Evolutionary conservation across 2,888 invertebrate species (phyloP).

Genomic region (Phyllotreta striolata): DNA sequence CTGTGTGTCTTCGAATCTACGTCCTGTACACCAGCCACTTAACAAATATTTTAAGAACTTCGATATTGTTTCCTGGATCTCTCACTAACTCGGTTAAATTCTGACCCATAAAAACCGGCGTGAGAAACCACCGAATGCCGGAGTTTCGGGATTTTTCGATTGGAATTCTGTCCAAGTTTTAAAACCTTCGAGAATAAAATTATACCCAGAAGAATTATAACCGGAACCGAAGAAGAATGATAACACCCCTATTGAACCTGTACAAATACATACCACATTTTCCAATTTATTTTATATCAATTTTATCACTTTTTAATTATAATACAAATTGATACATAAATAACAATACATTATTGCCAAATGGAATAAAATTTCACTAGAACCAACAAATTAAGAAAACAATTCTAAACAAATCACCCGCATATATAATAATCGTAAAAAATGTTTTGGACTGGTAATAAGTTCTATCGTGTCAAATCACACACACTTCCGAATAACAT

Average conservation of each 20-base stretch:
- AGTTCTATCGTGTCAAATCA: too few species aligned
- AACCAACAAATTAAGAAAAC: too few species aligned
- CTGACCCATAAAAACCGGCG: slow-evolving; percentile 27
- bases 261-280: background rate
- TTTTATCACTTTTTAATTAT: background rate
- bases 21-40: slow-evolving; percentile 55
- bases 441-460: too few species aligned
- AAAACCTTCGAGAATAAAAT: slow-evolving; percentile 14
- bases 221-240: slow-evolving; percentile 5
- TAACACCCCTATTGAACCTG: background rate
- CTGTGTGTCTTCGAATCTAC: slow-evolving; percentile 53
- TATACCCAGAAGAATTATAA: slow-evolving; percentile 13
- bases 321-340: too few species aligned
- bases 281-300: background rate
- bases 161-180: slow-evolving; percentile 12
- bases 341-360: too few species aligned
- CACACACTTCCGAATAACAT: too few species aligned
- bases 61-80: slow-evolving; percentile 49
- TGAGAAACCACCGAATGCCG: slow-evolving; percentile 10
- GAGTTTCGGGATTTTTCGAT: slow-evolving; percentile 9
- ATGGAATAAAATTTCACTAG: too few species aligned
- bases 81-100: slow-evolving; percentile 20
- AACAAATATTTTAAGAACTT: slow-evolving; percentile 54
- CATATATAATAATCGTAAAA: too few species aligned
- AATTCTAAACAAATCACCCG: too few species aligned